Percentiles rank a stretch among this genome's conserved stretches.
Evolutionary conservation across 2,888 invertebrate species (phyloP).

Genomic region (Ormyrus labotus): DNA sequence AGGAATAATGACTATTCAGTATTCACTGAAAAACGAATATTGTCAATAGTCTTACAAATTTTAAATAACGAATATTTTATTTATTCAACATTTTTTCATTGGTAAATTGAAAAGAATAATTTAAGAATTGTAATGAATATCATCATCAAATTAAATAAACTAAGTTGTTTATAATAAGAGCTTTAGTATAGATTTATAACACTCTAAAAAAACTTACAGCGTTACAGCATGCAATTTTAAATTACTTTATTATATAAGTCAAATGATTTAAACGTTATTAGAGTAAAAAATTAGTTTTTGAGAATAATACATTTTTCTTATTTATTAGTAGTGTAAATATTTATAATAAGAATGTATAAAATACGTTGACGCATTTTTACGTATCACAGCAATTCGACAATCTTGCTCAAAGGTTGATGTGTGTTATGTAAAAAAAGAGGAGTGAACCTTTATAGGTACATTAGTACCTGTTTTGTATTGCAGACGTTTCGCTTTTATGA

Average conservation of each 20-base stretch:
- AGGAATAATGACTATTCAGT: no score
- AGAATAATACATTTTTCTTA: not conserved
- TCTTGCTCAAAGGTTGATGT: conserved; percentile 43
- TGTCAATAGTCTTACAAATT: not conserved
- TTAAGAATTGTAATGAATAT: no score
- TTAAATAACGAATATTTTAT: conserved; percentile 3
- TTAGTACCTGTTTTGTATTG: conserved; percentile 38
- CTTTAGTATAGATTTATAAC: no score
- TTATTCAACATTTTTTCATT: no score
- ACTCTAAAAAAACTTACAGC: no score
- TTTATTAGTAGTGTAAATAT: conserved; percentile 17
- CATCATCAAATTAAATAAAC: no score
- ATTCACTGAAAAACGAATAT: no score
- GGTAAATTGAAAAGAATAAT: no score
- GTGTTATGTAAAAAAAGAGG: conserved; percentile 39
- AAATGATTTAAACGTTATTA: not conserved
- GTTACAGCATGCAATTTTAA: no score
- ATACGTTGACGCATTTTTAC: not conserved
- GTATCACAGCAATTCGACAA: conserved; percentile 49
- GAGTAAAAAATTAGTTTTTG: not conserved
- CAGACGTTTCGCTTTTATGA: conserved; percentile 9
- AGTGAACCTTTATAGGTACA: conserved; percentile 21
- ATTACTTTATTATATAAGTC: no score
- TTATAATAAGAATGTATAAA: not conserved
- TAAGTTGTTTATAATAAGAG: no score